Conservation (phyloP, 2,113 vertebrate genomes). For the Capra hircus region DNA sequence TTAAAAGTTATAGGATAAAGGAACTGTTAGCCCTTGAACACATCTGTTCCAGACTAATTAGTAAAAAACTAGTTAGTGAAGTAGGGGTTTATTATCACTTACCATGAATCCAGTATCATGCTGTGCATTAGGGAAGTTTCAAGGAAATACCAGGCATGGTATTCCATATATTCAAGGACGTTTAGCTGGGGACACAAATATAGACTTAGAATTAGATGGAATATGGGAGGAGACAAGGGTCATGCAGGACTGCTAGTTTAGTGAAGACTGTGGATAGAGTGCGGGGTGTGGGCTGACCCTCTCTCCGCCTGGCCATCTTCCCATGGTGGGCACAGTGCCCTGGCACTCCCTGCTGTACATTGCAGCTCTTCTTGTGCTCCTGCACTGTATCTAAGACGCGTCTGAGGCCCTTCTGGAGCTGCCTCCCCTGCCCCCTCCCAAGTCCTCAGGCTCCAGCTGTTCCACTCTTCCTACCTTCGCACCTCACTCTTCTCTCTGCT, state of each 20-base stretch:
- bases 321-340: background rate
- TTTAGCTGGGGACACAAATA: background rate
- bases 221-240: background rate
- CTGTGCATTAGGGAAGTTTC: background rate
- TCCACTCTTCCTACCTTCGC: background rate
- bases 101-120: background rate
- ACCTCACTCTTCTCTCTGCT: background rate
- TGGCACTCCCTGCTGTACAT: background rate
- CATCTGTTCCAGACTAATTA: background rate
- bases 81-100: background rate
- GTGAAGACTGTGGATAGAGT: background rate
- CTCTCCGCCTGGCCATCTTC: background rate
- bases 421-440: too few species aligned
- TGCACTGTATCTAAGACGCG: rapidly evolving
- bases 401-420: background rate
- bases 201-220: background rate
- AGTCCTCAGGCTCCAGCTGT: background rate
- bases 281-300: too few species aligned
- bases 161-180: background rate
- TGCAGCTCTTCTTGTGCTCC: background rate
- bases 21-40: background rate
- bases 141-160: background rate
- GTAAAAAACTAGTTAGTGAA: background rate
- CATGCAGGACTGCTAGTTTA: too few species aligned
- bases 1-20: background rate